phyloP scores from a whole-genome alignment of 2,888 invertebrate genomes.

The Agriopis aurantiaria region DNA sequence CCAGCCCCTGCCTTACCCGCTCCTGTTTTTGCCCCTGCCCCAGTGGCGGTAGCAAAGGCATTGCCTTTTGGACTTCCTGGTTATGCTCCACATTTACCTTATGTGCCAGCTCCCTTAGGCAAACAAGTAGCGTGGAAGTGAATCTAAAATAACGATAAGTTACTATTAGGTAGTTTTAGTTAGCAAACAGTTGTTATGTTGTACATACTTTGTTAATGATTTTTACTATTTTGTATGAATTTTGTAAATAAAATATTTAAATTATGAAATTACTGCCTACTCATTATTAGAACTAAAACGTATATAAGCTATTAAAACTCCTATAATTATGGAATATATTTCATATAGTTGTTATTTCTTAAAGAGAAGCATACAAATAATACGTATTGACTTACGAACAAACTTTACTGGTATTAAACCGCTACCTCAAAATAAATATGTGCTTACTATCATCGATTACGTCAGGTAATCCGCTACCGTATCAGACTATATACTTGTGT shows the following conservation, averaged over 20 bases:
- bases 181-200: constrained; percentile 48
- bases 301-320: not conserved
- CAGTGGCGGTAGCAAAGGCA: constrained; percentile 60
- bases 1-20: constrained; percentile 53
- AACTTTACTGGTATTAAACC: no score
- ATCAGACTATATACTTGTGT: no score
- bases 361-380: no score
- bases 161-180: constrained; percentile 13
- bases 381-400: no score
- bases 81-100: constrained; percentile 62
- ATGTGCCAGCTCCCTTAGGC: constrained; percentile 59
- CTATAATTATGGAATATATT: no score
- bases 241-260: constrained; percentile 59
- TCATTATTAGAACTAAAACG: not conserved
- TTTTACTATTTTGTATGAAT: constrained; percentile 50
- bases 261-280: constrained; percentile 30
- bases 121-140: constrained; percentile 78
- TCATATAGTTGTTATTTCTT: no score
- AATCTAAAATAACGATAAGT: constrained; percentile 54
- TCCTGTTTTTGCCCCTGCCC: constrained; percentile 61
- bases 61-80: constrained; percentile 51
- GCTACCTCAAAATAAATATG: no score
- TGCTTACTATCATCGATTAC: no score
- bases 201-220: constrained; percentile 54
- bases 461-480: no score